Base-by-base conservation (phyloP, 2,113 vertebrate species). In the Argyrosomus japonicus region DNA sequence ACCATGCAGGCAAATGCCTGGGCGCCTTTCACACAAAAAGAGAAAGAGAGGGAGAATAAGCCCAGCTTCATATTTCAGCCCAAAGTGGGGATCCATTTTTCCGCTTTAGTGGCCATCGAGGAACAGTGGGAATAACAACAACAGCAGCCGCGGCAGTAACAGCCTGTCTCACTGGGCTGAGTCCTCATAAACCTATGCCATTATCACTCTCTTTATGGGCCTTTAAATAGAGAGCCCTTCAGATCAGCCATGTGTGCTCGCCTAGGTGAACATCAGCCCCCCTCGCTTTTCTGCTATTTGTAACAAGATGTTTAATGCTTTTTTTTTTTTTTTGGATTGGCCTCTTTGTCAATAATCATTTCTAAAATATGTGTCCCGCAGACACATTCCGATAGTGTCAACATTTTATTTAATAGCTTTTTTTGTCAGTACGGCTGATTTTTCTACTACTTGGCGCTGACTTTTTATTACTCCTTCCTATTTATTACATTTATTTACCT, bases 31-130 rank as follows among this genome's bases (percentile, higher is more conserved):
- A 91, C 93, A 93, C 92, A 94, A 92, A 94, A 93, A 93, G 92
- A 92, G 88, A 90, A 88, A 91, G 91, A 87, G 88, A 88, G 73
- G 81, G 86, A 93, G 85, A 91, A 90, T 88, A 93, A 92, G 82
- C 88, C 85, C 62, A 85, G 92, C 92, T 91, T 95, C 91, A 88
- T 92, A 94, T 95, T 94, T 95, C 94, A 93, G 83, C 91, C 88
- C 90, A 91, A 92, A 94, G 90, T 94, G 89, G 88, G 84, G 94
- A 95, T 95, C 94, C 84, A 87, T 96, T 96, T 95, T 95, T 95
- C 92, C 92, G 94, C 93, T 95, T 95, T 94, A 93, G 93, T 93
- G 91, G 92, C 91, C 92, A 93, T 95, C 90, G 92, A 95, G 94
- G 93, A 95, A 94, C 91, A 91, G 86, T 89, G 90, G 92, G 92